Conservation (phyloP, 2,888 invertebrate genomes). For the Ormyrus pomaceus region DNA sequence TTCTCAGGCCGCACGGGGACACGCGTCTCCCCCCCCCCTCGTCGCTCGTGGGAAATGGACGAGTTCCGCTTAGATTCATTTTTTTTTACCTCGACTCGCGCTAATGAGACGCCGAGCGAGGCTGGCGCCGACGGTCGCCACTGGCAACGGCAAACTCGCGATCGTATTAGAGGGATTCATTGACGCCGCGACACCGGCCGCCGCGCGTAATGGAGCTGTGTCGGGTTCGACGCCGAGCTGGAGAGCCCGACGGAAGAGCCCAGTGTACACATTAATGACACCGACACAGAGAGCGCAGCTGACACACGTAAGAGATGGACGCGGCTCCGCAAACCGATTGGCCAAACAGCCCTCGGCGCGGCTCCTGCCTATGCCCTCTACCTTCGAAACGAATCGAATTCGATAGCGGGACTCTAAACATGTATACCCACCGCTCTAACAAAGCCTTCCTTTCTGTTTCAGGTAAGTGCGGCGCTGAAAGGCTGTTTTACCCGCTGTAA, state of each 20-base stretch:
- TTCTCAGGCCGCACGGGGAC: constrained; percentile 62
- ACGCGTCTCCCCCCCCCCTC: no score
- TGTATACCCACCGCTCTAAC: neutral
- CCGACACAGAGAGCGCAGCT: neutral
- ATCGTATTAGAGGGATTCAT: constrained; percentile 15
- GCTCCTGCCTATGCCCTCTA: neutral
- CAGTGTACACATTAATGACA: constrained; percentile 25
- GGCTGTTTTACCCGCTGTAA: neutral
- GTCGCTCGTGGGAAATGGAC: no score
- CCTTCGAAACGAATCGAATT: neutral
- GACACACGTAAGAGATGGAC: neutral
- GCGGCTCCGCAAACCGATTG: constrained; percentile 22
- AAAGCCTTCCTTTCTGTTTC: neutral
- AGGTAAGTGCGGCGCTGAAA: constrained; percentile 15
- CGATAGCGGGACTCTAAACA: no score
- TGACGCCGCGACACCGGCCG: neutral
- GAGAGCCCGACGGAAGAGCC: neutral
- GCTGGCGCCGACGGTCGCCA: constrained; percentile 44
- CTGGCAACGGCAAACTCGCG: constrained; percentile 65
- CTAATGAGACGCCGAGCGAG: neutral
- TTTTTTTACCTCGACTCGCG: neutral
- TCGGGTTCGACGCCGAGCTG: neutral
- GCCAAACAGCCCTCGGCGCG: neutral
- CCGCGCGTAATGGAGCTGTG: constrained; percentile 24
- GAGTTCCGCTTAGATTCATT: no score